Evolutionary conservation across 2,888 invertebrate genomes (phyloP).

Genomic region (Dilophus febrilis): DNA sequence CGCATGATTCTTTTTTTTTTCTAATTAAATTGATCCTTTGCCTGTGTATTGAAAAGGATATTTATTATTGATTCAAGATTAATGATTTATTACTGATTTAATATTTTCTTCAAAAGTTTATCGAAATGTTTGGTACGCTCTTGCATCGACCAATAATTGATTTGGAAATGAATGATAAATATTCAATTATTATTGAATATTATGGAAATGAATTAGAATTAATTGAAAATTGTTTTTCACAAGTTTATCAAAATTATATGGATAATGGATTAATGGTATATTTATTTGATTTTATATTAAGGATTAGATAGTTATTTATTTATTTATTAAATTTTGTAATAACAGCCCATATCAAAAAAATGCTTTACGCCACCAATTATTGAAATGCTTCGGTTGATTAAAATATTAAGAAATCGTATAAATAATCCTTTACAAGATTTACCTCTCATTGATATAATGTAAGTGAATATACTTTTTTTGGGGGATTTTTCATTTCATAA

Average conservation of each 20-base stretch:
- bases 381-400: slow-evolving; percentile 54
- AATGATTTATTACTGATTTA: no score
- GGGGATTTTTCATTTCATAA: no score
- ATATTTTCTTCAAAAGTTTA: slow-evolving; percentile 33
- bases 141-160: slow-evolving; percentile 58
- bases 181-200: slow-evolving; percentile 42
- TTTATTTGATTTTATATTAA: no score
- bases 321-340: background rate
- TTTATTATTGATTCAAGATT: no score
- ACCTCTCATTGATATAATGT: slow-evolving; percentile 46
- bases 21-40: no score
- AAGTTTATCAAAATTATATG: slow-evolving; percentile 30
- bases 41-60: no score
- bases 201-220: slow-evolving; percentile 47
- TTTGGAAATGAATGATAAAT: slow-evolving; percentile 49
- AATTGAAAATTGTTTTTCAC: slow-evolving; percentile 44
- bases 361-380: slow-evolving; percentile 47
- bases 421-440: slow-evolving; percentile 41
- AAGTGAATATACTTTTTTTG: no score
- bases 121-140: slow-evolving; percentile 56
- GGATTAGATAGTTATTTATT: background rate
- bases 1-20: no score
- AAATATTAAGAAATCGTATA: slow-evolving; percentile 44
- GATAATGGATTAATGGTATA: background rate
- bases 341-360: slow-evolving; percentile 16